Evolutionary conservation across 2,113 vertebrate species (phyloP), one percentile per base, ranked within the genome.

Genomic region (Anas platyrhynchos): DNA sequence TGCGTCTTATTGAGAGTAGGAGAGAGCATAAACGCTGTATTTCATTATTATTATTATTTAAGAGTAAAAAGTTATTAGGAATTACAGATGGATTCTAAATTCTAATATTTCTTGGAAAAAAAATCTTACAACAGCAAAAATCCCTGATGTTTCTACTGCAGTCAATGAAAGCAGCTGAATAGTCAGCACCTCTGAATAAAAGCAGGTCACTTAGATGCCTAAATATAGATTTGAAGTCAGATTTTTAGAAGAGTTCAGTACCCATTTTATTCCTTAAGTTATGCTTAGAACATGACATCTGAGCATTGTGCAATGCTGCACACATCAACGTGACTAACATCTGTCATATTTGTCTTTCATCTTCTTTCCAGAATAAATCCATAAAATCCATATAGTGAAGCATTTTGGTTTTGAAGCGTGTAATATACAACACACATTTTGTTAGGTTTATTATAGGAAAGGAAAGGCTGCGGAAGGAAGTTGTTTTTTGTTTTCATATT

Each of bases 161-260:
- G 87, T 63, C 94, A 94, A 11, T 52, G 79, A 66, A 88, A 96
- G 72, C 44, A 77, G 61, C 73, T 88, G 86, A 92, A 34, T 16
- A 91, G 85, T 93, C 95, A 94, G 83, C 88, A 93, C 38, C 83
- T 96, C 89, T 91, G 88, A 90, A 74, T 46, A 94, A 89, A 96
- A 94, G 52, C 79, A 94, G 90, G 93, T 93, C 90, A 71, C 65
- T 90, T 81, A 75, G 58, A 52, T 88, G 52, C 83, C 92, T 95
- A 96, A 95, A 94, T 96, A 90, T 91, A 96, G 93, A 78, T 65
- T 83, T 91, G 83, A 90, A 96, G 69, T 86, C 72, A 96, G 88
- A 68, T 81, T 96, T 96, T 86, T 5, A 4, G 61, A 74, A 75
- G 54, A 94, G 65, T 74, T 96, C 56, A 17, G 65, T 81, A 75